Evolutionary conservation across 1,140 invertebrate genomes (phyloP).

Genomic region (Lamellibrachia luymesi): DNA sequence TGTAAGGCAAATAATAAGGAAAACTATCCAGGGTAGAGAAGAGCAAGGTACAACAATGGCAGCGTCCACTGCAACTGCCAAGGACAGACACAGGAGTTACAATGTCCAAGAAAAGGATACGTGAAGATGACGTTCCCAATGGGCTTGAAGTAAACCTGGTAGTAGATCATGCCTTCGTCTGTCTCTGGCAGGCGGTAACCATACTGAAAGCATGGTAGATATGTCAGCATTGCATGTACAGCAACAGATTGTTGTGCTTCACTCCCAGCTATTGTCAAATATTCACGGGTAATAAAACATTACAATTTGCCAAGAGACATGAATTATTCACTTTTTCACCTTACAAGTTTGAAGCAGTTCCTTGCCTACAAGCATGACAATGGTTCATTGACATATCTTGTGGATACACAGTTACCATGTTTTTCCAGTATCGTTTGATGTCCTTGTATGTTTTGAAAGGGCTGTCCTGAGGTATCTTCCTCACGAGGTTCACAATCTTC

Average conservation of each 20-base stretch:
- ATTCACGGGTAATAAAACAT: not conserved
- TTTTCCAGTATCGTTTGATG: conserved; percentile 52
- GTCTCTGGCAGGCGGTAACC: conserved; percentile 50
- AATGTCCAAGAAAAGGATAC: conserved; percentile 43
- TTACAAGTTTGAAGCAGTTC: not conserved
- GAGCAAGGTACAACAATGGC: not conserved
- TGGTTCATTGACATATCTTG: not conserved
- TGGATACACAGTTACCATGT: conserved; percentile 37
- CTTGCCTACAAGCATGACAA: not conserved
- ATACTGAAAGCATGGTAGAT: conserved; percentile 40
- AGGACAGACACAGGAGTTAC: not conserved
- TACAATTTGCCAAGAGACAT: not conserved
- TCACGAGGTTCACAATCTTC: conserved; percentile 36
- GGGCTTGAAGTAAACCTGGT: conserved; percentile 43
- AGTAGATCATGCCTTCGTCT: conserved; percentile 45
- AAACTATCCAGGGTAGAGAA: not conserved
- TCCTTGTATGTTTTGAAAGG: conserved; percentile 48
- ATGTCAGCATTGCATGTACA: not conserved
- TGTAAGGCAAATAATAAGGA: too few relatives aligned
- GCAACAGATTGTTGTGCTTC: not conserved
- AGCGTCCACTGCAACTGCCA: not conserved
- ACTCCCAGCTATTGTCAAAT: not conserved
- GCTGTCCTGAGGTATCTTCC: conserved; percentile 36
- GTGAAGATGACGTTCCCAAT: conserved; percentile 45
- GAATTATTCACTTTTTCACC: not conserved